These are phyloP conservation scores for Colletes gigas DNA, from an alignment of 1,140 invertebrate genomes.

Conservation along the genomic window DNA sequence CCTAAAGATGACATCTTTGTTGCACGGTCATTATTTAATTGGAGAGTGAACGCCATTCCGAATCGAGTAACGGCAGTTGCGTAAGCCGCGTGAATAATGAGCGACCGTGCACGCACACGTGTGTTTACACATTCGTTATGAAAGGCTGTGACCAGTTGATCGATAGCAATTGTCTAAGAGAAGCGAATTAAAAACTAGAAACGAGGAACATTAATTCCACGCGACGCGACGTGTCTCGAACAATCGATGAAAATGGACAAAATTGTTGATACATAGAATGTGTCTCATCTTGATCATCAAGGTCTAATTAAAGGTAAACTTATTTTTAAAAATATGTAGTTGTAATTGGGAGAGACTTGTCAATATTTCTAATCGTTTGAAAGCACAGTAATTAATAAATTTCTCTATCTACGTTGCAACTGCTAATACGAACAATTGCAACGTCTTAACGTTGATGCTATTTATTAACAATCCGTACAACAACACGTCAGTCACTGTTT, in stretches of 20 bases:
- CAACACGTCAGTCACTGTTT: no score
- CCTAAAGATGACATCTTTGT: slow-evolving; percentile 22
- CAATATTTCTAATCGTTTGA: no score
- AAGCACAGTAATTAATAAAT: no score
- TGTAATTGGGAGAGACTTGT: no score
- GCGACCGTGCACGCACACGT: neutral
- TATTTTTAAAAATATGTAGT: no score
- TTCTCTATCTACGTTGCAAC: no score
- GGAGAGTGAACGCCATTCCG: neutral
- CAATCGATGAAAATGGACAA: neutral
- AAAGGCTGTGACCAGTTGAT: slow-evolving; percentile 30
- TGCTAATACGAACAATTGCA: no score
- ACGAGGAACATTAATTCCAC: slow-evolving; percentile 15
- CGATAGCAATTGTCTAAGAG: slow-evolving; percentile 40
- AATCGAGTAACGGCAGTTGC: neutral
- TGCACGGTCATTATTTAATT: slow-evolving; percentile 24
- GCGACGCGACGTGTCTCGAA: neutral
- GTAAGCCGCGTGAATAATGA: slow-evolving; percentile 38
- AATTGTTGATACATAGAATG: no score
- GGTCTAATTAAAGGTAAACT: no score
- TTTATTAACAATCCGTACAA: no score
- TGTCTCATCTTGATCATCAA: no score
- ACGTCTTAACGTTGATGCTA: no score
- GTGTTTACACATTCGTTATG: slow-evolving; percentile 28
- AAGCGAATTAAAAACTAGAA: slow-evolving; percentile 25